These are phyloP conservation scores for Gambusia affinis DNA, from an alignment of 2,113 vertebrate genomes.

Conservation along the genomic window DNA sequence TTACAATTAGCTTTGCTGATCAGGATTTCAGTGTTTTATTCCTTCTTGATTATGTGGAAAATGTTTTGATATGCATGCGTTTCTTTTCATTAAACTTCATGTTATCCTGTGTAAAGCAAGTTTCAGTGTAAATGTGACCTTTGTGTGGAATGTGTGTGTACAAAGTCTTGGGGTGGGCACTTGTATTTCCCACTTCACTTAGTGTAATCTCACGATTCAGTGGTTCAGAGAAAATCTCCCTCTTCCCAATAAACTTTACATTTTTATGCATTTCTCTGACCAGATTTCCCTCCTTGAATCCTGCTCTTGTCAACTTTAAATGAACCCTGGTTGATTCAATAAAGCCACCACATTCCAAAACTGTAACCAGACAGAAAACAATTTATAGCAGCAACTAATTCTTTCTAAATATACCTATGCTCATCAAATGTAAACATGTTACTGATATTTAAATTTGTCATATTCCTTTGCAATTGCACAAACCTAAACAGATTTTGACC, in stretches of 20 bases:
- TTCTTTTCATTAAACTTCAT: neutral
- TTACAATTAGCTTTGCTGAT: neutral
- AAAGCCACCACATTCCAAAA: conserved; percentile 42
- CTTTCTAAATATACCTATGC: conserved; percentile 65
- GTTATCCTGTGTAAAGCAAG: conserved; percentile 27
- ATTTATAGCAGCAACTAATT: conserved; percentile 50
- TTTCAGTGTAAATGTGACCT: conserved; percentile 26
- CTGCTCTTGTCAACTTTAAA: conserved; percentile 57
- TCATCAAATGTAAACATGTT: conserved; percentile 24
- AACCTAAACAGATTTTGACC: too few species aligned
- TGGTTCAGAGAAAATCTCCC: conserved; percentile 81
- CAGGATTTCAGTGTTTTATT: neutral
- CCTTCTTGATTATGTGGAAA: neutral
- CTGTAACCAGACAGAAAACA: conserved; percentile 54
- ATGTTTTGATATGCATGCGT: neutral
- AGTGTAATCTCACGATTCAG: conserved; percentile 83
- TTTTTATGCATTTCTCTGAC: conserved; percentile 46
- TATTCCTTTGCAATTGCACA: neutral
- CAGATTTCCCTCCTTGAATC: conserved; percentile 26
- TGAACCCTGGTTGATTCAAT: conserved; percentile 68
- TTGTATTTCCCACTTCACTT: conserved; percentile 53
- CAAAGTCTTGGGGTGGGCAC: conserved; percentile 24
- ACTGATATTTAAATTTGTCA: neutral
- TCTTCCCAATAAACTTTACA: conserved; percentile 72
- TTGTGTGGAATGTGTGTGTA: conserved; percentile 21